Evolutionary conservation across 2,797 vertebrate species (phyloP).

Genomic region (Aplochiton taeniatus): DNA sequence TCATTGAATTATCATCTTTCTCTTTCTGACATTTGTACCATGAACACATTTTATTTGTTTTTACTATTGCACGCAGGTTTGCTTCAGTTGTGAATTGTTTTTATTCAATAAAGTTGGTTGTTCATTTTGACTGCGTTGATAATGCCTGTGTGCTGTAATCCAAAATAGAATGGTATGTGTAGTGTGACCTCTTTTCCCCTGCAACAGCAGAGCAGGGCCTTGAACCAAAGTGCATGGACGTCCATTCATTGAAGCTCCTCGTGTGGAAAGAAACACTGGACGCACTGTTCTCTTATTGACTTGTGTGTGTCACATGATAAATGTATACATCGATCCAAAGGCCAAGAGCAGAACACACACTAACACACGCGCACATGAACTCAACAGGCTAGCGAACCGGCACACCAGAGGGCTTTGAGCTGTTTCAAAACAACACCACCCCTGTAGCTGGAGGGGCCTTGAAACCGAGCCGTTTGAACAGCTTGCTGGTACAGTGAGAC

Average conservation of each 20-base stretch:
- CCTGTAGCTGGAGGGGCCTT: slow-evolving; percentile 24
- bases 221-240: slow-evolving; percentile 8
- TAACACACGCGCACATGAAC: slow-evolving; percentile 26
- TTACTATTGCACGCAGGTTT: too few relatives aligned
- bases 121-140: neutral
- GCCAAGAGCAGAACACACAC: slow-evolving; percentile 14
- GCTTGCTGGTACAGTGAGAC: slow-evolving; percentile 17
- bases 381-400: slow-evolving; percentile 27
- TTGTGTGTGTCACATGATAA: slow-evolving; percentile 38
- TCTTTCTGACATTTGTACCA: too few relatives aligned
- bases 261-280: slow-evolving; percentile 25
- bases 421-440: slow-evolving; percentile 31
- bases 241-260: slow-evolving; percentile 23
- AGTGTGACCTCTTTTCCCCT: neutral
- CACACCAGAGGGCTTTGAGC: slow-evolving; percentile 35
- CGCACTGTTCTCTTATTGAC: slow-evolving; percentile 24
- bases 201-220: slow-evolving; percentile 1
- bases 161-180: neutral
- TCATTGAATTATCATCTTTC: neutral
- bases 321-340: slow-evolving; percentile 30
- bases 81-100: neutral
- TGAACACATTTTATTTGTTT: too few relatives aligned
- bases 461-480: too few relatives aligned
- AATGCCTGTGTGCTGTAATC: neutral
- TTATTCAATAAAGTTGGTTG: neutral